Evolutionary conservation across 2,113 vertebrate genomes (phyloP).

Genomic region (Arizona elegans): DNA sequence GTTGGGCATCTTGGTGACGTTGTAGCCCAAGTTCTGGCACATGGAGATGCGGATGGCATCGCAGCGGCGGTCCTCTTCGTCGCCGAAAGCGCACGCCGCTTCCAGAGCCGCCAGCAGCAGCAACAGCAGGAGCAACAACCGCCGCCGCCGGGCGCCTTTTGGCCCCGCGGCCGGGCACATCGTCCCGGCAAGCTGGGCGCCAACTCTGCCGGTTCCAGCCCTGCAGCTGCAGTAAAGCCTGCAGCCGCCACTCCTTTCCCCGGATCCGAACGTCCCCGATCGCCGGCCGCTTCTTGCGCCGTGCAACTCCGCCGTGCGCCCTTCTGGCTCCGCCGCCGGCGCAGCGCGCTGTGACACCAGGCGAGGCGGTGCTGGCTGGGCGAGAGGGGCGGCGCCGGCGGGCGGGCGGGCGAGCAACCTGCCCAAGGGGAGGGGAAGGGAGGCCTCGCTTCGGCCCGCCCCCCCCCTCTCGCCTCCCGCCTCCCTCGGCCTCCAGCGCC

Average conservation of each 20-base stretch:
- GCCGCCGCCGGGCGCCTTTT: neutral
- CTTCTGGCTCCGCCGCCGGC: neutral
- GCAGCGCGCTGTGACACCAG: constrained; percentile 26
- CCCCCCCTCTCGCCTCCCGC: neutral
- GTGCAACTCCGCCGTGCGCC: neutral
- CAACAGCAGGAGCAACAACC: constrained; percentile 21
- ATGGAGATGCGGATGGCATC: constrained; percentile 96
- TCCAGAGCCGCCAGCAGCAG: constrained; percentile 38
- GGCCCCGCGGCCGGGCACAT: neutral
- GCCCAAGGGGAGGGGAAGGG: constrained; percentile 5
- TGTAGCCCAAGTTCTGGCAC: constrained; percentile 98
- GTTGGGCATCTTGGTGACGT: constrained; percentile 98
- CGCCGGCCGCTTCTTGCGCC: neutral
- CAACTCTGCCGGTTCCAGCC: constrained; percentile 11
- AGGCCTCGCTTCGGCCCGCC: neutral
- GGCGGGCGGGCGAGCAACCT: constrained; percentile 2
- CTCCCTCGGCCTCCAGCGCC: neutral
- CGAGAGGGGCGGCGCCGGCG: constrained; percentile 37
- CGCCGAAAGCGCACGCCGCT: constrained; percentile 75
- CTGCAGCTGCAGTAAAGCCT: neutral
- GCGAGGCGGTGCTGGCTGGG: constrained; percentile 37
- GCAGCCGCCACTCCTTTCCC: neutral
- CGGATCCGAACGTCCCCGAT: neutral
- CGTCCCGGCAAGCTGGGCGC: constrained; percentile 16
- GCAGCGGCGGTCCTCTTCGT: constrained; percentile 92